Base-by-base conservation (phyloP, 2,113 vertebrate genomes). In the Bubo bubo region DNA sequence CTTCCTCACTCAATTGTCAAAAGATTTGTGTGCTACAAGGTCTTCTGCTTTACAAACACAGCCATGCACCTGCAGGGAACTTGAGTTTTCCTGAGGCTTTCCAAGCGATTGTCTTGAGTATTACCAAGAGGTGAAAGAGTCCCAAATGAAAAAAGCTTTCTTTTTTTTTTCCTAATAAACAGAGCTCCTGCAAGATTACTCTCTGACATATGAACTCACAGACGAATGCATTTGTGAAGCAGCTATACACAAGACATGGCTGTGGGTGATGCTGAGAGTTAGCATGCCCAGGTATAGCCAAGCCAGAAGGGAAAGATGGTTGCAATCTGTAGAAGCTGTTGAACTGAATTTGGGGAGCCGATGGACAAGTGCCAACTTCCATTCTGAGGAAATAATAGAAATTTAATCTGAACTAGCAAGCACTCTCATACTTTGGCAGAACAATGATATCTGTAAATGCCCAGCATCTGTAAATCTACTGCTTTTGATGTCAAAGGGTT, bases 401-500 rank as follows among this genome's bases (percentile, higher is more conserved):
- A n/a, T 87, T 94, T 87, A 73, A 91, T 93, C 79, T 83, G 83
- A 95, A 55, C 64, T 91, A 70, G 95, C 5, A 50, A 93, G 85
- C 94, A 56, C 4, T 10, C 66, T 97, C 62, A 14, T 9, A 35
- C 84, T 95, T 97, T 97, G 97, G 96, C 97, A 96, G 91, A 62
- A 70, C 70, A 66, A 26, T 6, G 4, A 2, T 88, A 93, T 97
- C 95, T 95, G 85, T 91, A 95, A 95, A 92, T 97, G 87, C 91
- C 87, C 76, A 85, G 95, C 95, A 97, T 97, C 97, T 96, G 96
- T 86, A 96, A 90, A 95, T 94, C 85, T 72, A 50, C 74, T 62
- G 70, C 97, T 97, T 98, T 97, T 97, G 95, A 97, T 97, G 95
- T 95, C 92, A 91, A 77, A 96, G 80, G 55, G 77, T 73, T 95